Base-by-base conservation (phyloP, 53 echinoderm and acorn worm species). In the Actinopyga echinites region DNA sequence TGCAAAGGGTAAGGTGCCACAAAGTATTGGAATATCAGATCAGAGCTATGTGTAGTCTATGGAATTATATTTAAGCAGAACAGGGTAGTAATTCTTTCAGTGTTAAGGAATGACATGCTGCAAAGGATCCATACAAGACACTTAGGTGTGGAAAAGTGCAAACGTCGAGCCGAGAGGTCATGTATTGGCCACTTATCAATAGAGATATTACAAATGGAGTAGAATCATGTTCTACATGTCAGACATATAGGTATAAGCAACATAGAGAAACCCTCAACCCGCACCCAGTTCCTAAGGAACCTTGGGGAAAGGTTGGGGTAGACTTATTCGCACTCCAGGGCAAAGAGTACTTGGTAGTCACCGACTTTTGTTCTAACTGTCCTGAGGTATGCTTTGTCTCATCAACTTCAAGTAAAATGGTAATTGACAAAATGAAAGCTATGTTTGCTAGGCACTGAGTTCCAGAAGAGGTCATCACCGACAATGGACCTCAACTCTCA, bases 171-270 rank as follows among this genome's bases (percentile, higher is more conserved):
- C 25, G 53, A 64, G 10, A 52, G 66, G 89, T 89, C 9, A 42
- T 85, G 43, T 85, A 81, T 56, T 89, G 80, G 85, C 89, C 89
- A n/a, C 33, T 28, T 74, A 89, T 89, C 30, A 55, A 53, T 36
- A 54, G 38, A 44, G 89, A 84, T 42, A 89, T 89, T 38, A 55
- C 77, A 26, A 56, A 84, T 23, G 61, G 32, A 15, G 84, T 88
- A 37, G 52, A 84, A 29, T 52, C 29, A 54, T 84, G 75, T 36
- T 34, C 80, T 30, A 54, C 52, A 21, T 74, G 56, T 23, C 21
- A 19, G 57, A 57, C 30, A 49, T 24, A 55, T 30, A 79, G 57
- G 56, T 79, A 30, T 56, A 79, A 31, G 20, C 79, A 79, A 57
- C 33, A 79, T 0, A 24, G 32, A 21, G 57, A 79, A 79, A 57